Conservation (phyloP, 2,797 vertebrate species). For the Danio jaintianensis region DNA sequence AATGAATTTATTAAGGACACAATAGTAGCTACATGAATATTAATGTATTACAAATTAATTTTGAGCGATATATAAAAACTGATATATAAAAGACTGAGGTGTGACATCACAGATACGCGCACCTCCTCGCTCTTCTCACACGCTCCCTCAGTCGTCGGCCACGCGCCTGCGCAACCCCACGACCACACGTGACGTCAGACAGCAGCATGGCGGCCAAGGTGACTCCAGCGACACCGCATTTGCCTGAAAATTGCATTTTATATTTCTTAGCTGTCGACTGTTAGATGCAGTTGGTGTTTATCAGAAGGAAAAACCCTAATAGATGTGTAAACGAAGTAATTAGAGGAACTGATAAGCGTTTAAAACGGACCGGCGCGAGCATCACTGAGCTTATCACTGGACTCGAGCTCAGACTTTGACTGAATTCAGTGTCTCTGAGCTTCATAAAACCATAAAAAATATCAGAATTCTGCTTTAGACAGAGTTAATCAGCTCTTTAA, state of each 20-base stretch:
- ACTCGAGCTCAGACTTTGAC: constrained; percentile 58
- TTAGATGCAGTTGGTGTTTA: neutral
- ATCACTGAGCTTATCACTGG: constrained; percentile 69
- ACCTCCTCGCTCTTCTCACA: neutral
- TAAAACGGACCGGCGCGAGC: constrained; percentile 59
- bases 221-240: constrained; percentile 84
- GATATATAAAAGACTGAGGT: neutral
- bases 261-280: constrained; percentile 40
- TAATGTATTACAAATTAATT: no score
- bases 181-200: constrained; percentile 78
- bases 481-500: neutral
- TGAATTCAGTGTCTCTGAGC: neutral
- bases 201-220: constrained; percentile 99
- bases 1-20: no score
- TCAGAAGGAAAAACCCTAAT: neutral
- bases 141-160: neutral
- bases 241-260: constrained; percentile 49
- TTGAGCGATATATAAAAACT: no score
- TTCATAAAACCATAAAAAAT: constrained; percentile 39
- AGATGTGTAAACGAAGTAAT: neutral
- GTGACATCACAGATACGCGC: constrained; percentile 16
- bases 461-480: neutral
- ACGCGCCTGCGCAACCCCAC: constrained; percentile 44
- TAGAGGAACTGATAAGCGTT: constrained; percentile 5
- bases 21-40: no score